These are phyloP conservation scores for Fukomys damarensis DNA, from an alignment of 2,113 vertebrate genomes.

Conservation along the genomic window DNA sequence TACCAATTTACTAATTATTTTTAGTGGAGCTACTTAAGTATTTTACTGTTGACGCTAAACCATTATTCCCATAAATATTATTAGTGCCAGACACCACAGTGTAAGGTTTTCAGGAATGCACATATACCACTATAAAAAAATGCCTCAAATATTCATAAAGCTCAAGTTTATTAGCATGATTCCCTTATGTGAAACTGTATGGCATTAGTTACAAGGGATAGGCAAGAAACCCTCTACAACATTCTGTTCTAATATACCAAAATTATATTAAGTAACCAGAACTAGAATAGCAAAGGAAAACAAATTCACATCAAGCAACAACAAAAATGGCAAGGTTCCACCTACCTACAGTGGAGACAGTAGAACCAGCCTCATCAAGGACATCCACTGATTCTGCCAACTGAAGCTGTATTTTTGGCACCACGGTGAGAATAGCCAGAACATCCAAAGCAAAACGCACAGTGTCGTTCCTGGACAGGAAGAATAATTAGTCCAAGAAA, in stretches of 20 bases:
- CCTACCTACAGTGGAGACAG: conserved; percentile 97
- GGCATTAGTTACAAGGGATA: neutral
- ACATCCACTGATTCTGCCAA: conserved; percentile 96
- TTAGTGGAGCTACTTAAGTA: neutral
- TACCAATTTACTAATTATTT: neutral
- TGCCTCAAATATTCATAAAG: neutral
- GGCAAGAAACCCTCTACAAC: neutral
- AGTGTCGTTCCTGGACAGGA: conserved; percentile 94
- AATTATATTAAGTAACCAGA: neutral
- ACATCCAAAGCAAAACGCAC: conserved; percentile 98
- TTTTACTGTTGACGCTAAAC: conserved; percentile 23
- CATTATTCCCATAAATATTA: neutral
- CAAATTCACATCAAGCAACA: neutral
- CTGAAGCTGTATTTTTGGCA: conserved; percentile 97
- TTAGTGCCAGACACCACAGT: neutral
- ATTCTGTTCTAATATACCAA: conserved; percentile 25
- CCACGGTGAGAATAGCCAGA: conserved; percentile 97
- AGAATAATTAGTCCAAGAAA: conserved; percentile 47
- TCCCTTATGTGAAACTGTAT: neutral
- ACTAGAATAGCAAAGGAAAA: conserved; percentile 4
- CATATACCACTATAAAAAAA: neutral
- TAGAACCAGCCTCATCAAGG: conserved; percentile 94
- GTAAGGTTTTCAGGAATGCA: neutral
- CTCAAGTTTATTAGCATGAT: neutral
- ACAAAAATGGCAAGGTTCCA: conserved; percentile 58